phyloP scores from a whole-genome alignment of 2,113 vertebrate species.

The Strix uralensis region DNA sequence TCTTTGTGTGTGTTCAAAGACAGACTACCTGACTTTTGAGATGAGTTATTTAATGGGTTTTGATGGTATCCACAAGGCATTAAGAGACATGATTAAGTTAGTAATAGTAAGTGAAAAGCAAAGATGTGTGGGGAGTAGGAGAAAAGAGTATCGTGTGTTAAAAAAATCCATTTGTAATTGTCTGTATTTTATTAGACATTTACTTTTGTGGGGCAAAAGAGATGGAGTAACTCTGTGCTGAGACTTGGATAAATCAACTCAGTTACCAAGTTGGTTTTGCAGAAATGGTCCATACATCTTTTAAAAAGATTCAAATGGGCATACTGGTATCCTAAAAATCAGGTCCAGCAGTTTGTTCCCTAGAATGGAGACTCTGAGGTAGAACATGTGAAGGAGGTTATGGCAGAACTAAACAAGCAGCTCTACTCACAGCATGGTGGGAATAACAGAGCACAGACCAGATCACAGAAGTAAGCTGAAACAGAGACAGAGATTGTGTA shows the following conservation, averaged over 20 bases:
- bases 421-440: background rate
- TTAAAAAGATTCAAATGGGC: background rate
- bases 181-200: background rate
- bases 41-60: background rate
- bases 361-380: background rate
- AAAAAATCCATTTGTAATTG: background rate
- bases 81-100: background rate
- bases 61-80: background rate
- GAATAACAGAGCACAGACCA: background rate
- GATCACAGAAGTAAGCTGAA: background rate
- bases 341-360: background rate
- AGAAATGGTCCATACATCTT: background rate
- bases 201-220: background rate
- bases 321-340: background rate
- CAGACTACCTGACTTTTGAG: background rate
- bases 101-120: background rate
- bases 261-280: background rate
- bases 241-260: background rate
- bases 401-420: background rate
- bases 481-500: background rate
- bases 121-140: background rate
- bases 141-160: background rate
- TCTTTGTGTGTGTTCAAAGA: background rate
- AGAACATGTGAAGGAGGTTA: background rate
- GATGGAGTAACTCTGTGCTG: background rate